A percentile compares a stretch with the other conserved stretches of the same genome.
Conservation (phyloP, 2,888 invertebrate species). For the Epiblema foenella region DNA sequence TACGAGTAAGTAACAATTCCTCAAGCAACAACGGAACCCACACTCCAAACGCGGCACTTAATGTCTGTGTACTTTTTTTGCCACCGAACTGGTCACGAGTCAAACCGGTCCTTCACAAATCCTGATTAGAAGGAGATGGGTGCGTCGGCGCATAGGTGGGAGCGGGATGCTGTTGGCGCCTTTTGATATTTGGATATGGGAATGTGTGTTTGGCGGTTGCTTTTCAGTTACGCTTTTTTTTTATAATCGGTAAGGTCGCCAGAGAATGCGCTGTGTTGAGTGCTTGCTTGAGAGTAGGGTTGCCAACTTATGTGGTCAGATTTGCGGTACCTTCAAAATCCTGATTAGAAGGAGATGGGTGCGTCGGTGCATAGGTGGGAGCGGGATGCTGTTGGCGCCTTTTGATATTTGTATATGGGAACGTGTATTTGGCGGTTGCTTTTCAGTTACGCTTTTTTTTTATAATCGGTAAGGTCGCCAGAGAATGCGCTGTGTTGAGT, state of each 20-base stretch:
- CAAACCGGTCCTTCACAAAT: constrained; percentile 47
- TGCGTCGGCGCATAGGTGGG: neutral
- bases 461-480: neutral
- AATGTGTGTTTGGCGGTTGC: neutral
- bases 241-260: neutral
- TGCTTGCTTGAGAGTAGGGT: too few relatives aligned
- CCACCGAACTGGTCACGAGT: constrained; percentile 36
- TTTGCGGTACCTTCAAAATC: too few relatives aligned
- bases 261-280: too few relatives aligned
- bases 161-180: constrained; percentile 17
- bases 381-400: constrained; percentile 13
- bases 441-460: neutral
- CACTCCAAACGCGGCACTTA: too few relatives aligned
- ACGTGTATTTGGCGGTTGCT: neutral
- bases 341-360: too few relatives aligned
- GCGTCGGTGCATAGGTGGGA: too few relatives aligned
- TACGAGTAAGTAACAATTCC: too few relatives aligned
- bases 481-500: too few relatives aligned
- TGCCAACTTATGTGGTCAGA: too few relatives aligned
- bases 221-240: neutral
- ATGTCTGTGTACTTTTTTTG: constrained; percentile 38
- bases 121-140: constrained; percentile 39
- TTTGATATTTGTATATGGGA: neutral
- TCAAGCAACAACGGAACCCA: too few relatives aligned
- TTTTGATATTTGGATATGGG: neutral